phyloP scores from a whole-genome alignment of 2,888 invertebrate genomes.

The Macrosoma leucophasiata region DNA sequence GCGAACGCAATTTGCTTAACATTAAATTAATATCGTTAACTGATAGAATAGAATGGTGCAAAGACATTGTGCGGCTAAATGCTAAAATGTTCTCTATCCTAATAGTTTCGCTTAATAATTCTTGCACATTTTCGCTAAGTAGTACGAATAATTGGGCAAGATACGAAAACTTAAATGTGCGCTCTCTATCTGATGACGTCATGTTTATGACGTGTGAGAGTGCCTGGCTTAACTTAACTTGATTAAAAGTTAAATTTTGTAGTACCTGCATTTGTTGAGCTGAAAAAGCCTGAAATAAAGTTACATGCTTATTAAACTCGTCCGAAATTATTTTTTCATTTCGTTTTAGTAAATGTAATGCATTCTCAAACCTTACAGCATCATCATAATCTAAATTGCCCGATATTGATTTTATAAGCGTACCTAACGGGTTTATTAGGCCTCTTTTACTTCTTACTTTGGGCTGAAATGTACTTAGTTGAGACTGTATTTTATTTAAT shows the following conservation, averaged over 20 bases:
- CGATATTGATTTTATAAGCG: constrained; percentile 9
- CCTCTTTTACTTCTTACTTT: constrained; percentile 3
- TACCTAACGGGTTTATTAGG: constrained; percentile 9
- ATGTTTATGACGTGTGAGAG: background rate
- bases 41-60: constrained; percentile 9
- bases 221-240: constrained; percentile 1
- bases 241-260: background rate
- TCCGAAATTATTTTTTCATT: constrained; percentile 8
- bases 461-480: constrained; percentile 1
- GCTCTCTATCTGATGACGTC: background rate
- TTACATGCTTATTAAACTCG: constrained; percentile 12
- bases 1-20: background rate
- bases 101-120: background rate
- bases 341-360: constrained; percentile 7
- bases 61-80: constrained; percentile 6
- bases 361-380: constrained; percentile 10
- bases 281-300: too few species aligned
- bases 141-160: constrained; percentile 1
- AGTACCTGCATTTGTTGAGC: background rate
- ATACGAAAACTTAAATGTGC: background rate
- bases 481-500: background rate
- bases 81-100: constrained; percentile 9
- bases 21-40: constrained; percentile 2
- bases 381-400: constrained; percentile 14
- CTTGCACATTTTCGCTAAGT: constrained; percentile 2